Base-by-base conservation (phyloP, 2,888 invertebrate genomes). In the Crematogaster levior region DNA sequence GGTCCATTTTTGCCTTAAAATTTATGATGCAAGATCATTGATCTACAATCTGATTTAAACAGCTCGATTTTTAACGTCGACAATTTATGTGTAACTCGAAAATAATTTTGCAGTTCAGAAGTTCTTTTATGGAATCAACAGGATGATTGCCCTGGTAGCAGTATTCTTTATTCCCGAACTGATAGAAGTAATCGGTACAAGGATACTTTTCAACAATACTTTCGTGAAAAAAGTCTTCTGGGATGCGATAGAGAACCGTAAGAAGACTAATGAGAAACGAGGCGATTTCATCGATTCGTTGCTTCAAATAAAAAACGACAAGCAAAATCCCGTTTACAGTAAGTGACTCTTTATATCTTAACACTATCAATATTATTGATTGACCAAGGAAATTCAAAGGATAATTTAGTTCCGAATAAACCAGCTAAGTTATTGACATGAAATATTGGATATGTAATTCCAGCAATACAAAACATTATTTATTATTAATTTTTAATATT, bases 161-260 rank as follows among this genome's bases (percentile, higher is more conserved):
- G 92, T 93, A 0, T 93, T 93, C 73, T 93, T 93, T 79, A 91
- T 93, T 88, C 93, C 93, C 0, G 93, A 93, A 88, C 72, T 93
- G 21, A 91, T 92, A 0, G 92, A 93, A 74, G 37, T 91, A 10
- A 87, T 93, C n/a, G 93, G 93, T 4, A 89, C 90, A 15, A 86
- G 85, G 3, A 89, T 93, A 85, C 84, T 93, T 4, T 93, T 92
- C 81, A 90, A 92, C 66, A 92, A 92, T 0, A 81, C 85, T 81
- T 93, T 93, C 63, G 90, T 93, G 0, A 89, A 84, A 10, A 92
- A 92, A 85, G 84, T 93, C 2, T 93, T 93, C 70, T 93, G 93
- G 93, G 77, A 81, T 24, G 92, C 92, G 18, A 82, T 93, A 9
- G 87, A 92, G 15, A 85, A 83, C 9, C 91, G 93, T 0, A 93